Evolutionary conservation across 2,797 vertebrate species (phyloP).

Genomic region (Gadopsis marmoratus): DNA sequence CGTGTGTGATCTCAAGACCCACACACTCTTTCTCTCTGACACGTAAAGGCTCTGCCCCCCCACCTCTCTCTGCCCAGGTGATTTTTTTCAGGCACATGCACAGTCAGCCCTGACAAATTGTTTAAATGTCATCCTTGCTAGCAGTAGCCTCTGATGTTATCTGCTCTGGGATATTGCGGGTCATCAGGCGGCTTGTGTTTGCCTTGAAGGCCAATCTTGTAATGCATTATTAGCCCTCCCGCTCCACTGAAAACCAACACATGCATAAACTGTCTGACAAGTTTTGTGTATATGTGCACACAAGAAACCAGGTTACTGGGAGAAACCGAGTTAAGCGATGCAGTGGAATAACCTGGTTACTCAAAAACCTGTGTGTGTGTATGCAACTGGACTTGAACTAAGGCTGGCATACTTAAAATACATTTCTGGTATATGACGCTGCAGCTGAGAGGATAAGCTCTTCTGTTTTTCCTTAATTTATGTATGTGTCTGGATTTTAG

Average conservation of each 20-base stretch:
- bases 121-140: conserved; percentile 82
- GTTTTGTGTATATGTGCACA: conserved; percentile 13
- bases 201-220: conserved; percentile 43
- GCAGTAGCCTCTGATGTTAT: conserved; percentile 79
- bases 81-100: conserved; percentile 70
- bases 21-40: conserved; percentile 25
- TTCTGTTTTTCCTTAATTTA: not conserved
- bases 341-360: not conserved
- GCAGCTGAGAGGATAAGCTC: not conserved
- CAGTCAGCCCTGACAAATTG: conserved; percentile 77
- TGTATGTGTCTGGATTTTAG: not conserved
- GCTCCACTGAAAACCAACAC: conserved; percentile 35
- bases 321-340: not conserved
- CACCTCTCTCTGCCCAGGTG: conserved; percentile 14
- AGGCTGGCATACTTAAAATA: not conserved
- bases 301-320: conserved; percentile 8
- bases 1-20: conserved; percentile 25
- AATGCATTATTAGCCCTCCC: conserved; percentile 40
- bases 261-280: conserved; percentile 8
- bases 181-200: conserved; percentile 52
- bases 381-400: not conserved
- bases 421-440: not conserved
- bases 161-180: conserved; percentile 75
- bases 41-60: conserved; percentile 10
- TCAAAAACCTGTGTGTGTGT: not conserved